Evolutionary conservation across 2,888 invertebrate species (phyloP).

Genomic region (Anarsia innoxiella): DNA sequence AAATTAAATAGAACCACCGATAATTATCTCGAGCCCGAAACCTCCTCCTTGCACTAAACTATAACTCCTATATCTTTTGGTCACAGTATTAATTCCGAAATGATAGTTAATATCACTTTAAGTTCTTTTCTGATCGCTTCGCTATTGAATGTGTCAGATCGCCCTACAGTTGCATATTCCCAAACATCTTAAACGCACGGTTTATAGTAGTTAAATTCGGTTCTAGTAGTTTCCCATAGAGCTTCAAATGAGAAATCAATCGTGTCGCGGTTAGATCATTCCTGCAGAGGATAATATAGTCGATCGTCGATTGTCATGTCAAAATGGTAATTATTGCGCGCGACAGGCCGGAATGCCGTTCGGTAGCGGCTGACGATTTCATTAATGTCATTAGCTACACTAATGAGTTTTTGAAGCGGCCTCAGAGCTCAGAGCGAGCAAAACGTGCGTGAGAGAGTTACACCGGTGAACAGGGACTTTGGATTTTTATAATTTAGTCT

Average conservation of each 20-base stretch:
- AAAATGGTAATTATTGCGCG: constrained; percentile 36
- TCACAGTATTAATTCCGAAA: constrained; percentile 10
- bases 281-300: constrained; percentile 14
- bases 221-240: constrained; percentile 13
- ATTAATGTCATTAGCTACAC: constrained; percentile 40
- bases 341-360: constrained; percentile 24
- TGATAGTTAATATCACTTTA: constrained; percentile 11
- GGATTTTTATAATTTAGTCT: constrained; percentile 17
- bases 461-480: constrained; percentile 15
- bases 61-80: constrained; percentile 9
- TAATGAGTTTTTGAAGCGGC: constrained; percentile 32
- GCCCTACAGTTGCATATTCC: constrained; percentile 10
- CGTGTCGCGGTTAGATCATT: constrained; percentile 13
- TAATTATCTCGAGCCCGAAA: constrained; percentile 35
- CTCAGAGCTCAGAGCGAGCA: constrained; percentile 14
- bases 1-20: constrained; percentile 38
- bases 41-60: constrained; percentile 14
- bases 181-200: constrained; percentile 3
- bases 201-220: constrained; percentile 5
- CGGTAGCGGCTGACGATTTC: constrained; percentile 38
- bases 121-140: constrained; percentile 11
- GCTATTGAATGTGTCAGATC: constrained; percentile 18
- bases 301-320: constrained; percentile 37
- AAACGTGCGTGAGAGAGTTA: constrained; percentile 16
- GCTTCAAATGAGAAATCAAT: constrained; percentile 15